Conservation (phyloP, 2,888 invertebrate genomes). For the Vesta saturnalis region DNA sequence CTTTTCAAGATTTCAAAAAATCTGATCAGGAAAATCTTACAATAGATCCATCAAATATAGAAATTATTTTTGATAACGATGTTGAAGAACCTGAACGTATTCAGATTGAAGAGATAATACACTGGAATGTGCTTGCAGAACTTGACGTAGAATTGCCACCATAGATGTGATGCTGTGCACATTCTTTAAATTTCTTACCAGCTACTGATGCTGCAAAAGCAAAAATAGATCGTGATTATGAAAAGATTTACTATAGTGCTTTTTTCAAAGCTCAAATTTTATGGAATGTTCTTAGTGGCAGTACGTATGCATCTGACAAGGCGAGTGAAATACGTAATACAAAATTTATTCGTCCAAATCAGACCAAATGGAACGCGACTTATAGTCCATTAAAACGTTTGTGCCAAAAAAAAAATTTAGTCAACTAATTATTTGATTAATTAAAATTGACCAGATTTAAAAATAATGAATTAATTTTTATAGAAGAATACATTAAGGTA, state of each 20-base stretch:
- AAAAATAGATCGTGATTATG: neutral
- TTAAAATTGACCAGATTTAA: conserved; percentile 9
- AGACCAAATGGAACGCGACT: conserved; percentile 7
- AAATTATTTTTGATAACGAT: conserved; percentile 7
- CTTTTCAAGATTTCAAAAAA: conserved; percentile 9
- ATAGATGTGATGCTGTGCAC: conserved; percentile 11
- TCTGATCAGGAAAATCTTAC: neutral
- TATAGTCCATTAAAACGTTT: neutral
- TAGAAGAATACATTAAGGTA: neutral
- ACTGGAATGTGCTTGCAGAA: conserved; percentile 3
- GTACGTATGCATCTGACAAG: neutral
- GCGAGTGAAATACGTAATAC: neutral
- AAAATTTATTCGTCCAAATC: conserved; percentile 2
- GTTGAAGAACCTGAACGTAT: neutral
- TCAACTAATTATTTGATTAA: neutral
- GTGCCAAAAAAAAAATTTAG: neutral
- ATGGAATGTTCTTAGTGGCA: conserved; percentile 6
- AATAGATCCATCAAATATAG: neutral
- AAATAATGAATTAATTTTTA: neutral
- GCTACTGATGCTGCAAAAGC: conserved; percentile 8
- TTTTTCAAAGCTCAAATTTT: neutral
- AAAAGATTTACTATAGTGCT: conserved; percentile 6
- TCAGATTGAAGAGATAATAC: neutral
- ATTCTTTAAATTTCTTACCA: neutral
- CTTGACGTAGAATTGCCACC: conserved; percentile 3